phyloP scores from a whole-genome alignment of 2,888 invertebrate genomes.

The Esperia sulphurella region DNA sequence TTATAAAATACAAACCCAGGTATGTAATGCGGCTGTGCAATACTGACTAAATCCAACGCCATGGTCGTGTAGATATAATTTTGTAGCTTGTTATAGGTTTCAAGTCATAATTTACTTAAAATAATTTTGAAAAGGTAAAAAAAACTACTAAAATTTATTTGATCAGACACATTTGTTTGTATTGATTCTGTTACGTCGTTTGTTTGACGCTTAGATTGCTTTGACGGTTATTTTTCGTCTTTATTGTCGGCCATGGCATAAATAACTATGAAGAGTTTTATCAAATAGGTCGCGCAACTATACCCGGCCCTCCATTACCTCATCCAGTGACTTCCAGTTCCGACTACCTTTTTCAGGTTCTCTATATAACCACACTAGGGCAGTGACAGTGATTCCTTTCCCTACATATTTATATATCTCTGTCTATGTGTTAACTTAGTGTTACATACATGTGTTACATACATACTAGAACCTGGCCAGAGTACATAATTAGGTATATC shows the following conservation, averaged over 20 bases:
- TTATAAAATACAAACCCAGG: slow-evolving; percentile 80
- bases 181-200: background rate
- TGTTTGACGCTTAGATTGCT: background rate
- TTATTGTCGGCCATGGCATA: background rate
- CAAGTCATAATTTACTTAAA: slow-evolving; percentile 12
- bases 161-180: slow-evolving; percentile 4
- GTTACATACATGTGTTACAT: too few species aligned
- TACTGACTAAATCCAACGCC: slow-evolving; percentile 79
- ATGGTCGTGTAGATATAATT: slow-evolving; percentile 29
- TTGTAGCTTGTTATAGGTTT: background rate
- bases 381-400: too few species aligned
- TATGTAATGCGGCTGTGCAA: slow-evolving; percentile 85
- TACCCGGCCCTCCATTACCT: too few species aligned
- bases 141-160: background rate
- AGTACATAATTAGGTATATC: too few species aligned
- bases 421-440: too few species aligned
- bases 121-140: background rate
- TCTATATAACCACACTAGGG: too few species aligned
- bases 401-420: too few species aligned
- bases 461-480: too few species aligned
- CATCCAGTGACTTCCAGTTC: too few species aligned
- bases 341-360: too few species aligned
- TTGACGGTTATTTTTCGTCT: background rate
- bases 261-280: background rate
- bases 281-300: too few species aligned